phyloP scores from a whole-genome alignment of 2,888 invertebrate genomes.

The Ceramica pisi region DNA sequence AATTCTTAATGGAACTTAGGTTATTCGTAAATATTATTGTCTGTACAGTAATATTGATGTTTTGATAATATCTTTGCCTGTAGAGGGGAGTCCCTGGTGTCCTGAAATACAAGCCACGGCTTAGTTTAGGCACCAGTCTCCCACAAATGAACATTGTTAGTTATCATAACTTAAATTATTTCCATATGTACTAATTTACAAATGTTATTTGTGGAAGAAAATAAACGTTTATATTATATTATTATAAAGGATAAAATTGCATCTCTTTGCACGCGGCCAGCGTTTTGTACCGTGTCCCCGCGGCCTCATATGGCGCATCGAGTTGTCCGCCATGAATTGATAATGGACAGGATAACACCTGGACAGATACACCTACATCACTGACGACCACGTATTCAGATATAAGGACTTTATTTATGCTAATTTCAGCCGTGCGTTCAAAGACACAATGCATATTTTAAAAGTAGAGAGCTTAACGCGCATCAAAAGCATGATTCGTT shows the following conservation, averaged over 20 bases:
- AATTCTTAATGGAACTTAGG: too few species aligned
- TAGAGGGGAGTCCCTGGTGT: too few species aligned
- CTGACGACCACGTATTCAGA: slow-evolving; percentile 54
- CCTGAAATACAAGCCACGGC: too few species aligned
- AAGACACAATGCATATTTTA: slow-evolving; percentile 37
- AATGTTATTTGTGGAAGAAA: too few species aligned
- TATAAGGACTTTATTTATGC: slow-evolving; percentile 55
- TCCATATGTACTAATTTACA: too few species aligned
- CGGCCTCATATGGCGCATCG: slow-evolving; percentile 61
- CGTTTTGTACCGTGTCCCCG: slow-evolving; percentile 54
- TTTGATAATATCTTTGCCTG: too few species aligned
- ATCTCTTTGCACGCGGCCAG: slow-evolving; percentile 69
- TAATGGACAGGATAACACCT: slow-evolving; percentile 86
- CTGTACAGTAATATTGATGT: too few species aligned
- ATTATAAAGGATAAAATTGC: slow-evolving; percentile 73
- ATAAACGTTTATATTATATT: too few species aligned
- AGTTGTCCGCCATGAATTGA: slow-evolving; percentile 76
- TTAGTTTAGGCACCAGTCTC: too few species aligned
- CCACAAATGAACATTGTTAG: too few species aligned
- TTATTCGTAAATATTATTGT: too few species aligned
- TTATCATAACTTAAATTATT: too few species aligned
- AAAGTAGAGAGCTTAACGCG: slow-evolving; percentile 22
- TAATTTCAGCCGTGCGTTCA: slow-evolving; percentile 32
- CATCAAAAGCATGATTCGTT: slow-evolving; percentile 15
- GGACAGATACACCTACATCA: slow-evolving; percentile 73